These are phyloP conservation scores for Epinotia brunnichana DNA, from an alignment of 2,888 invertebrate genomes.

Conservation along the genomic window DNA sequence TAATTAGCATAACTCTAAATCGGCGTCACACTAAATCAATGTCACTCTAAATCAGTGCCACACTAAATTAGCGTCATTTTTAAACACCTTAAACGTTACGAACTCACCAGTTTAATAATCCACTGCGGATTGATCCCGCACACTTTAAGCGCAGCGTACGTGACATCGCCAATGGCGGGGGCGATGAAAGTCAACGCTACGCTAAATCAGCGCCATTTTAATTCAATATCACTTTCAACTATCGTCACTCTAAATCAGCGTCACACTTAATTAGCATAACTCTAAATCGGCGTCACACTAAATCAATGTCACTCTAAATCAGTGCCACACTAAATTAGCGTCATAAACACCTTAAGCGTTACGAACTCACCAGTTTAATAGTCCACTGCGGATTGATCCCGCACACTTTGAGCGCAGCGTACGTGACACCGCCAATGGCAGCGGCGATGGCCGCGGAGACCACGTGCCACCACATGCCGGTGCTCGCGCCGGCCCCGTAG, in stretches of 20 bases:
- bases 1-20: too few species aligned
- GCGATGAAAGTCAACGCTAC: conserved; percentile 32
- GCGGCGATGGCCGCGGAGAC: conserved; percentile 47
- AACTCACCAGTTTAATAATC: conserved; percentile 77
- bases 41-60: background rate
- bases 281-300: background rate
- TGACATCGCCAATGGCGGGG: conserved; percentile 52
- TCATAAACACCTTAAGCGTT: too few species aligned
- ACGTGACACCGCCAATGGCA: conserved; percentile 55
- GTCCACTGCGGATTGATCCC: conserved; percentile 87
- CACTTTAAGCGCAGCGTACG: conserved; percentile 65
- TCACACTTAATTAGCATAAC: too few species aligned
- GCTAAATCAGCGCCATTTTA: too few species aligned
- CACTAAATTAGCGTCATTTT: background rate
- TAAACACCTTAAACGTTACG: too few species aligned
- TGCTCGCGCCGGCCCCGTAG: conserved; percentile 53
- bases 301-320: background rate
- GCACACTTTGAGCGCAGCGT: conserved; percentile 64
- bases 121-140: conserved; percentile 85
- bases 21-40: background rate
- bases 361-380: conserved; percentile 66
- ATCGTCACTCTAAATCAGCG: background rate
- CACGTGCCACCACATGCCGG: conserved; percentile 53
- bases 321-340: background rate
- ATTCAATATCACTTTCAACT: background rate